These are phyloP conservation scores for Lepilemur ruficaudatus DNA, from an alignment of 2,797 vertebrate species.

Conservation along the genomic window DNA sequence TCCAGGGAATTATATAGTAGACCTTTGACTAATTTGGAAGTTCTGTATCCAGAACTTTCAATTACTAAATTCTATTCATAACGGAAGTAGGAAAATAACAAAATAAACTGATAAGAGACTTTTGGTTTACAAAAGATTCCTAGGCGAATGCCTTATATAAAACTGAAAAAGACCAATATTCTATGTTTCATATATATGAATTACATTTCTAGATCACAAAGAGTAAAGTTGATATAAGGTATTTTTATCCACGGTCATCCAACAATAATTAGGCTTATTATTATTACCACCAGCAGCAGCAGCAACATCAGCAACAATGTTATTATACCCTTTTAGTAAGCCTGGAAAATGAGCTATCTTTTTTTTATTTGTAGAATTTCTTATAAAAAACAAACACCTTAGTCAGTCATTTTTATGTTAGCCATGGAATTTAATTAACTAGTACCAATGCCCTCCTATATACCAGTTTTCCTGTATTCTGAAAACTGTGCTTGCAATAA, in stretches of 20 bases:
- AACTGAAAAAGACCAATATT: neutral
- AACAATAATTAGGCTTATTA: neutral
- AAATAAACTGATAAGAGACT: neutral
- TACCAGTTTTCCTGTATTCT: neutral
- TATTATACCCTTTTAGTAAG: neutral
- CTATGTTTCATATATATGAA: neutral
- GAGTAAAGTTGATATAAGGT: neutral
- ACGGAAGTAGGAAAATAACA: neutral
- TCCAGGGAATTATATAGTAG: neutral
- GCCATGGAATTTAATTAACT: neutral
- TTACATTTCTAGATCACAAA: neutral
- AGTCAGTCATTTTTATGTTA: neutral
- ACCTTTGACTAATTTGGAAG: neutral
- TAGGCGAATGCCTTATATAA: neutral
- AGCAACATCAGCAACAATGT: neutral
- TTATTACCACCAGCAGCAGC: too few species aligned
- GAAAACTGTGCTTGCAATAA: constrained; percentile 37
- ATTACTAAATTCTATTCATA: neutral
- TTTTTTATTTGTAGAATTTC: neutral
- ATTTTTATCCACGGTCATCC: neutral
- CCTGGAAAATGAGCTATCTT: neutral
- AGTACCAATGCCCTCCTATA: neutral
- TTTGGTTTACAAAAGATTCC: neutral
- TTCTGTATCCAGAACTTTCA: neutral
- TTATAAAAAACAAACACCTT: neutral